Base-by-base conservation (phyloP, 2,888 invertebrate genomes). In the Ophonus ardosiacus region DNA sequence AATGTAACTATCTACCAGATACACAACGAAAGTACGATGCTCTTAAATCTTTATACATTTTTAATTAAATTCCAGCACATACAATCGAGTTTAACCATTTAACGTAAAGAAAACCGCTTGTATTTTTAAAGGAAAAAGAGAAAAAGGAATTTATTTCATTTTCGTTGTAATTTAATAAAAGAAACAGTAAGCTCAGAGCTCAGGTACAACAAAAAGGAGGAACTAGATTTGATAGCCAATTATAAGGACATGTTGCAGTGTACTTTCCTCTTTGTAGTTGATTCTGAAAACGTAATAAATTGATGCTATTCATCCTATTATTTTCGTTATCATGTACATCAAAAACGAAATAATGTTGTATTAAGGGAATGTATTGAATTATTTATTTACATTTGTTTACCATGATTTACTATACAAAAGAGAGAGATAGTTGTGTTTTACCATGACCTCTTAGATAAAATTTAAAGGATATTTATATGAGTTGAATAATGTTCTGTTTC, bases 61-160 rank as follows among this genome's bases (percentile, higher is more conserved):
- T 68, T 68, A 68, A 68, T 68, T 68, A 68, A 68, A 68, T 68
- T 68, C 68, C 38, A 38, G 68, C 38, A 68, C 68, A 68, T 68
- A 38, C 38, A 31, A 31, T 68, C 68, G 38, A 68, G 68, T 68
- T 68, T 68, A 38, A 40, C 68, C 68, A 68, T 31, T 68, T 68
- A 68, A 24, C 31, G n/a, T 31, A 68, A 68, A 68, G 68, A 68
- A 31, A 68, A 68, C 68, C 18, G 31, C 24, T 24, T 38, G 38
- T 24, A 65, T n/a, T 65, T 68, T 68, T 38, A 68, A n/a, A 68
- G 7, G 31, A 68, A 7, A n/a, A 38, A 68, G 24, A 15, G 68
- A 68, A 68, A 68, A 68, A 31, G 31, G 10, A 68, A 68, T 68
- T 68, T 68, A 40, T 68, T 68, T 68, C 68, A 68, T 68, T 68